Evolutionary conservation across 1,140 invertebrate genomes (phyloP), one percentile per base, ranked within the genome.

Genomic region (Aphis craccivora): DNA sequence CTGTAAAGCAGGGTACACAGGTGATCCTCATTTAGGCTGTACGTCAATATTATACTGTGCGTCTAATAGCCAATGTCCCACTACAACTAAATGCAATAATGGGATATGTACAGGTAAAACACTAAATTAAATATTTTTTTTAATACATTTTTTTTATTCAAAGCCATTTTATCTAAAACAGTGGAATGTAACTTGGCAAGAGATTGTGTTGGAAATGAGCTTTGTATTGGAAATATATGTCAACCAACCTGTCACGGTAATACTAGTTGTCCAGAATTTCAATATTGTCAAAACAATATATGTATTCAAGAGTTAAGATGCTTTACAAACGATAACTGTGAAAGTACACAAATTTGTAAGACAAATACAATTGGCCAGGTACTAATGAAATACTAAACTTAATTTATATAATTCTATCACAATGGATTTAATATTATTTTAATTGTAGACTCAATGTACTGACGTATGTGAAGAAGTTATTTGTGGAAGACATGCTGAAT

Each of bases 281-380:
- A 98, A 95, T 97, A 96, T 94, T 98, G 98, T 94, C 96, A 96
- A 90, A 98, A 98, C 94, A 97, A 96, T 94, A 97, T 98, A 93
- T 98, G 98, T 94, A 97, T 96, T 37, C 97, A 98, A 96, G 97
- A 98, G 95, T 95, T 97, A 14, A 96, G 97, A 94, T 98, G 98
- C 94, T 95, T 95, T 67, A 95, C 95, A 2, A 96, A 98, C 94
- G 95, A 96, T 3, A 97, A 98, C 93, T 98, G 98, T 94, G 95
- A 95, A 5, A 95, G 96, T 76, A 96, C 96, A 89, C 96, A 97
- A 94, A 96, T 96, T 94, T 98, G 97, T 94, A 95, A 97, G 9
- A 95, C 96, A 43, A 97, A 97, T 94, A 96, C 95, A 88, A 95
- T 97, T 35, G 97, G 97, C 22, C 96, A 97, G 94, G 95, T 95